Conservation (phyloP, 1,140 invertebrate species). For the Mylabris phalerata region DNA sequence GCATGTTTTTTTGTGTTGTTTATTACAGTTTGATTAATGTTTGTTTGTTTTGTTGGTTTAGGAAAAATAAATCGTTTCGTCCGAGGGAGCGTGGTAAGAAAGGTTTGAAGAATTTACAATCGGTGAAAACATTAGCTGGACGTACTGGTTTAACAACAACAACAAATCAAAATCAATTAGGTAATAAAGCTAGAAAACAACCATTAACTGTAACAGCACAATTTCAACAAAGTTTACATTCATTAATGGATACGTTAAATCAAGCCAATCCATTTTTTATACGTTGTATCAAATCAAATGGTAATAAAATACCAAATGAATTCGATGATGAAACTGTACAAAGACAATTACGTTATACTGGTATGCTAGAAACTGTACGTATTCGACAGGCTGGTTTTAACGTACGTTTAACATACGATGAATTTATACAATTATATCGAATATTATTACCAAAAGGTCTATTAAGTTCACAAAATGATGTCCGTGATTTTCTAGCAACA, state of each 20-base stretch:
- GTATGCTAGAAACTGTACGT: slow-evolving; percentile 93
- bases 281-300: slow-evolving; percentile 93
- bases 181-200: slow-evolving; percentile 70
- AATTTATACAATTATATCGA: slow-evolving; percentile 88
- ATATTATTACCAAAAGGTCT: slow-evolving; percentile 85
- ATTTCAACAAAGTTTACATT: slow-evolving; percentile 86
- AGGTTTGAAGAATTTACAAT: slow-evolving; percentile 80
- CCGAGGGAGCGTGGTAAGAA: slow-evolving; percentile 72
- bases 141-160: slow-evolving; percentile 52
- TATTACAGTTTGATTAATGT: not conserved
- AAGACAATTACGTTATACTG: slow-evolving; percentile 78
- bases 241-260: slow-evolving; percentile 88
- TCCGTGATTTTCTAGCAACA: slow-evolving; percentile 69
- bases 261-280: slow-evolving; percentile 97
- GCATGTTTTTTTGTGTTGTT: not conserved
- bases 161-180: slow-evolving; percentile 46
- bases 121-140: slow-evolving; percentile 79
- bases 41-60: slow-evolving; percentile 39
- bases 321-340: slow-evolving; percentile 95
- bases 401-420: slow-evolving; percentile 85
- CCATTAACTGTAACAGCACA: slow-evolving; percentile 89
- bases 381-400: slow-evolving; percentile 94
- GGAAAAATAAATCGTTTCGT: slow-evolving; percentile 86
- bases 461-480: slow-evolving; percentile 70
- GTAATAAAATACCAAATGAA: slow-evolving; percentile 81